Percentiles rank a stretch among this genome's conserved stretches.
Conservation (phyloP, 1,140 invertebrate species). For the Leptonema lineaticorne region DNA sequence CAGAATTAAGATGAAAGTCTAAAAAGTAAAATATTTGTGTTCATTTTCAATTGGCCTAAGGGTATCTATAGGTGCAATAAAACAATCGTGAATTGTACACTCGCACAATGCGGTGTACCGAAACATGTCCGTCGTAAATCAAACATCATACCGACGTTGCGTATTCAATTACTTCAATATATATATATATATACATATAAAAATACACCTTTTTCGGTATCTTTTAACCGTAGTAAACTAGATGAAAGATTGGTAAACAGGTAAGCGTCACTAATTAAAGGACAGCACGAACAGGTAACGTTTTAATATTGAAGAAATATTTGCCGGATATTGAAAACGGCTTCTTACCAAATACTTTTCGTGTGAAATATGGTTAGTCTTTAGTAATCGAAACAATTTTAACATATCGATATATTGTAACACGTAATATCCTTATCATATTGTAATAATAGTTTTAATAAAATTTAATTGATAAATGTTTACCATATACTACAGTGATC, state of each 20-base stretch:
- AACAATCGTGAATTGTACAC: slow-evolving; percentile 8
- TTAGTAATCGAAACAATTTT: background rate
- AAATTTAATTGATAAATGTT: no score
- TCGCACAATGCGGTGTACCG: slow-evolving; percentile 18
- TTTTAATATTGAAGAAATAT: background rate
- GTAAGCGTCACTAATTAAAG: slow-evolving; percentile 25
- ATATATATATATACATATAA: no score
- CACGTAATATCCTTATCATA: background rate
- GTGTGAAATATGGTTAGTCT: background rate
- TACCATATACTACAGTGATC: no score
- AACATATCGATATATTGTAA: background rate
- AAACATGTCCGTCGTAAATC: slow-evolving; percentile 12
- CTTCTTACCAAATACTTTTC: background rate
- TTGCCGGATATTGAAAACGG: background rate
- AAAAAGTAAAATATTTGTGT: slow-evolving; percentile 22
- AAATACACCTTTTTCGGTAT: no score
- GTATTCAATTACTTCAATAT: background rate
- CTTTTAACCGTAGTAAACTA: no score
- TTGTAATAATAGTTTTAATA: no score
- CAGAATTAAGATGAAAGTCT: background rate
- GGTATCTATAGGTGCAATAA: slow-evolving; percentile 30
- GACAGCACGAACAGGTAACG: background rate
- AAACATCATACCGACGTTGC: background rate
- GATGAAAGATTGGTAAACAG: background rate
- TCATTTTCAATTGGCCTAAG: background rate